Conservation (phyloP, 2,888 invertebrate species). For the Eupithecia abbreviata region DNA sequence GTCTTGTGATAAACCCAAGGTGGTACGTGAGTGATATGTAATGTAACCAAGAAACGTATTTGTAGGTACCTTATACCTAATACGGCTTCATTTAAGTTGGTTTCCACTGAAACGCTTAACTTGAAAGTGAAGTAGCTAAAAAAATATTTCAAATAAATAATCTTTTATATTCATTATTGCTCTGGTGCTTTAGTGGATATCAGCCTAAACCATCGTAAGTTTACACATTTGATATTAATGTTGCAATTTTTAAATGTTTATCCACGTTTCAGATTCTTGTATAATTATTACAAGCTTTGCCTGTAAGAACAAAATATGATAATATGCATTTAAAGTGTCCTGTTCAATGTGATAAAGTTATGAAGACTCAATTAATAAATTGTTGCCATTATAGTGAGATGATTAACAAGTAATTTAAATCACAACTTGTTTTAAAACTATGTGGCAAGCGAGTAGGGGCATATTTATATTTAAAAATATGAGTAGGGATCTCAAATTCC, state of each 20-base stretch:
- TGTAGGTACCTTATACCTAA: constrained; percentile 22
- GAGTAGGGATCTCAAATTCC: neutral
- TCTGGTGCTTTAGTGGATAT: neutral
- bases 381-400: constrained; percentile 14
- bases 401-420: neutral
- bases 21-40: constrained; percentile 42
- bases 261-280: constrained; percentile 28
- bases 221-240: constrained; percentile 34
- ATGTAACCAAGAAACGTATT: constrained; percentile 39
- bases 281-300: constrained; percentile 27
- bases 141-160: neutral
- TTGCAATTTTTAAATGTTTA: constrained; percentile 37
- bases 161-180: neutral
- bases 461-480: neutral
- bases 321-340: constrained; percentile 32
- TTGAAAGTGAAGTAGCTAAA: neutral
- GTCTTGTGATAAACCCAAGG: constrained; percentile 37
- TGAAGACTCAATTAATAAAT: constrained; percentile 1
- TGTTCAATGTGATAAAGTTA: constrained; percentile 32
- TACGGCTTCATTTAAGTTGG: constrained; percentile 1
- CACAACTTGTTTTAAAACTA: neutral
- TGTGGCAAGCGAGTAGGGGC: neutral
- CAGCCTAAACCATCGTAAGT: neutral
- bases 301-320: constrained; percentile 32
- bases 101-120: constrained; percentile 13